Base-by-base conservation (phyloP, 2,113 vertebrate genomes). In the Periophthalmodon schlosseri region DNA sequence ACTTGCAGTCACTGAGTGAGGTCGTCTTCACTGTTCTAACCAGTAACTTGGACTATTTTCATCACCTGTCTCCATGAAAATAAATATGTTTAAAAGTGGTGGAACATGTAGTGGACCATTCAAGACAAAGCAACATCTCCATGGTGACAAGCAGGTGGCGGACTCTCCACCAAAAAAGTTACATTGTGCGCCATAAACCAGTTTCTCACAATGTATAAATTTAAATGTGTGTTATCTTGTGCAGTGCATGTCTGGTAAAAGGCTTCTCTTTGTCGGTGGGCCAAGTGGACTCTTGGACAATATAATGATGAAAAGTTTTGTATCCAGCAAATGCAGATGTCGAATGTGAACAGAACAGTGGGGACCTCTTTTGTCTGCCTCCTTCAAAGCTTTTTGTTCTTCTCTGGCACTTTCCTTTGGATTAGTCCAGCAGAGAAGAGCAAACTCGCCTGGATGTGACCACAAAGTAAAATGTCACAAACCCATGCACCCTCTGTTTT, bases 361-460 rank as follows among this genome's bases (percentile, higher is more conserved):
- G 44, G 69, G 68, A 63, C 21, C 69, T 58, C 56, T 21, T 74
- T 68, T 57, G 57, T 77, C 71, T 50, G n/a, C 58, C 47, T 63
- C 72, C 69, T 81, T 84, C 73, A 83, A 84, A 80, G 74, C 66
- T 75, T 72, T 68, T 69, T 78, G 65, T 74, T 77, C 69, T 16
- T 36, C 69, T 82, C 49, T 83, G 23, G 18, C 73, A 36, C 20
- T 54, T 76, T 72, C 33, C 12, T 73, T 70, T 9, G 18, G 70
- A 73, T 28, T 60, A 69, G 70, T 71, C 20, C 60, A 72, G 74
- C 67, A 63, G 69, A 77, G 47, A 4, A 56, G 44, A 76, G n/a
- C 47, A 15, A 73, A 63, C 68, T 72, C 60, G 15, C n/a, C 21
- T 24, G 20, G 67, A 74, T 65, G 44, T 58, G 77, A 79, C 70